Base-by-base conservation (phyloP, 2,888 invertebrate genomes). In the Parnassius smintheus region DNA sequence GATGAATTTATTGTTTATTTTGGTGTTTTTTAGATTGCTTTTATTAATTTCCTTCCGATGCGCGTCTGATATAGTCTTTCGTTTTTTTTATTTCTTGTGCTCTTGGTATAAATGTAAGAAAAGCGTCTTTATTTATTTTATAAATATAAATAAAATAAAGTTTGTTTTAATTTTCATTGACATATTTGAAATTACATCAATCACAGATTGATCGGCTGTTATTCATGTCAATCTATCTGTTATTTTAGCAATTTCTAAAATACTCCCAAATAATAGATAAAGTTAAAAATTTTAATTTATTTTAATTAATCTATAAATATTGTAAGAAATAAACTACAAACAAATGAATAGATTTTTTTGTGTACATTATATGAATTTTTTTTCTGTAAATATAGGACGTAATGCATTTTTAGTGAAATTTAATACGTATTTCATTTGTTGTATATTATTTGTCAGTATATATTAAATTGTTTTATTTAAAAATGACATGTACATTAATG, bases 361-460 rank as follows among this genome's bases (percentile, higher is more conserved):
- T 55, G 59, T 63, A 63, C 2, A 59, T 42, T 44, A 42, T 58
- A 49, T 45, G 46, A 12, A 45, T 61, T 56, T 45, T 50, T 59
- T 52, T 50, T 46, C n/a, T 63, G 59, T 63, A 59, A 54, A 55
- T 63, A 56, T 55, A 45, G 10, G 46, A 54, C 35, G 35, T 57
- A 42, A 22, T 41, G 9, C 25, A 22, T 52, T 42, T 2, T 53
- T 53, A 54, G 49, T 49, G 11, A 25, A 42, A 42, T 55, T 12
- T n/a, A 58, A 42, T 58, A 53, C 25, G 53, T 62, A 52, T 49
- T 48, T 35, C 9, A 12, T 3, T 35, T 18, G 7, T 46, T 61
- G 41, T 35, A 50, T 35, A 35, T 35, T 35, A 35, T 35, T 35
- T 35, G 7, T 7, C 4, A 7, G 35, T 35, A 35, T 35, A 35